A percentile compares a stretch with the other conserved stretches of the same genome.
phyloP scores from a whole-genome alignment of 2,888 invertebrate species.

The Mystacides longicornis region DNA sequence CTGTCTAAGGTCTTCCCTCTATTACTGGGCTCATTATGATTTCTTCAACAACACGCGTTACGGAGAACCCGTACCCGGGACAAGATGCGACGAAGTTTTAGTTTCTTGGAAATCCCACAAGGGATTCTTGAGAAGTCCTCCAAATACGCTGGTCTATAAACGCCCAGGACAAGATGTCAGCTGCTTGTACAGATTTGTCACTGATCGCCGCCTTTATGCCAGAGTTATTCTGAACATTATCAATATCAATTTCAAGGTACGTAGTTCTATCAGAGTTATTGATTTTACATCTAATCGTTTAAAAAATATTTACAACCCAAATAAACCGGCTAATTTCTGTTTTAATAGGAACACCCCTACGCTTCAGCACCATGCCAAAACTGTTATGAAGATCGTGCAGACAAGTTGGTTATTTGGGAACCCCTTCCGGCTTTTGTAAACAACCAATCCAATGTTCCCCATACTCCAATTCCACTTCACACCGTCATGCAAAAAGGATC shows the following conservation, averaged over 20 bases:
- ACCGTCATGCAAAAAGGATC: constrained; percentile 60
- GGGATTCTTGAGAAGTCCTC: constrained; percentile 72
- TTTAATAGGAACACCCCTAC: constrained; percentile 60
- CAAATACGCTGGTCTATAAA: constrained; percentile 83
- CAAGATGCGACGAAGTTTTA: constrained; percentile 81
- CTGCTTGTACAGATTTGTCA: constrained; percentile 77
- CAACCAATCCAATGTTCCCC: constrained; percentile 27
- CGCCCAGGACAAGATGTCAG: constrained; percentile 65
- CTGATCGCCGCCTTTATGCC: constrained; percentile 73
- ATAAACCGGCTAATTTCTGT: background rate
- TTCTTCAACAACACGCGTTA: constrained; percentile 87
- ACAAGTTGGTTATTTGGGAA: constrained; percentile 76
- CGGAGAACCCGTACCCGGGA: constrained; percentile 73
- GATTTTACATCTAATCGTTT: background rate
- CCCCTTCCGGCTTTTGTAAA: constrained; percentile 45
- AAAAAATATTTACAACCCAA: background rate
- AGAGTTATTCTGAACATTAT: constrained; percentile 71
- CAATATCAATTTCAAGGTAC: constrained; percentile 73
- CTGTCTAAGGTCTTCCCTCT: constrained; percentile 66
- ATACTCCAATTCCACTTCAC: constrained; percentile 47
- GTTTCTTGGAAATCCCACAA: constrained; percentile 74
- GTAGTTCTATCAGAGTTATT: constrained; percentile 1
- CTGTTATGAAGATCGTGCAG: constrained; percentile 80
- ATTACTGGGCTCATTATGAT: constrained; percentile 92
- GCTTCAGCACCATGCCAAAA: constrained; percentile 74